Conservation (phyloP, 2,797 vertebrate species). For the Phrynocephalus forsythii region DNA sequence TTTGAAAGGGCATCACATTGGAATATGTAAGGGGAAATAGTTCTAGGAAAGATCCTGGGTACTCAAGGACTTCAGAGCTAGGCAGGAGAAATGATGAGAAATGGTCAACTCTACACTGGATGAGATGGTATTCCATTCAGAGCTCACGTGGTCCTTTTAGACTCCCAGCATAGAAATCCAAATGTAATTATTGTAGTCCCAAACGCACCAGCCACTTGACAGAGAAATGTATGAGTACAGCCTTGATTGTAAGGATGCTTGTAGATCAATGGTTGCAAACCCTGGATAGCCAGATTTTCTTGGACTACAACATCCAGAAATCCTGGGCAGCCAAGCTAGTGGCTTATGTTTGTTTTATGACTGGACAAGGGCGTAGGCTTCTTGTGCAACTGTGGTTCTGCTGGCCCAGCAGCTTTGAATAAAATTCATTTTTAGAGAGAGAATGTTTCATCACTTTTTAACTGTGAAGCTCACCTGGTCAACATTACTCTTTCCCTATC, state of each 20-base stretch:
- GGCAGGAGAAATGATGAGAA: background rate
- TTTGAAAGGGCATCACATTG: background rate
- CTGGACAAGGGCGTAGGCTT: no score
- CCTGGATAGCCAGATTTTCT: background rate
- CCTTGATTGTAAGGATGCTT: background rate
- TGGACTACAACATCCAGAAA: background rate
- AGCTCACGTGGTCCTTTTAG: background rate
- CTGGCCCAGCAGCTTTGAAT: no score
- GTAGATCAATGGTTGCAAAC: no score
- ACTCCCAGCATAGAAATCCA: background rate
- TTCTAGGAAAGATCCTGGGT: background rate
- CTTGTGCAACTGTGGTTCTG: no score
- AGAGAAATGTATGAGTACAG: background rate
- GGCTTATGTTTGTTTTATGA: no score
- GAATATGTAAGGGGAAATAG: background rate
- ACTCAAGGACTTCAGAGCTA: background rate
- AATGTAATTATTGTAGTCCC: background rate
- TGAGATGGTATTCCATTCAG: no score
- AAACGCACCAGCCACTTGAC: background rate
- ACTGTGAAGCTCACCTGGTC: no score
- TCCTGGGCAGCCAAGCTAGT: no score
- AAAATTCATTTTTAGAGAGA: no score
- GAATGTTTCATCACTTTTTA: no score
- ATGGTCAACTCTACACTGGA: background rate
- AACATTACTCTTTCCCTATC: no score